phyloP scores from a whole-genome alignment of 2,888 invertebrate genomes.

The Heliconius erato region DNA sequence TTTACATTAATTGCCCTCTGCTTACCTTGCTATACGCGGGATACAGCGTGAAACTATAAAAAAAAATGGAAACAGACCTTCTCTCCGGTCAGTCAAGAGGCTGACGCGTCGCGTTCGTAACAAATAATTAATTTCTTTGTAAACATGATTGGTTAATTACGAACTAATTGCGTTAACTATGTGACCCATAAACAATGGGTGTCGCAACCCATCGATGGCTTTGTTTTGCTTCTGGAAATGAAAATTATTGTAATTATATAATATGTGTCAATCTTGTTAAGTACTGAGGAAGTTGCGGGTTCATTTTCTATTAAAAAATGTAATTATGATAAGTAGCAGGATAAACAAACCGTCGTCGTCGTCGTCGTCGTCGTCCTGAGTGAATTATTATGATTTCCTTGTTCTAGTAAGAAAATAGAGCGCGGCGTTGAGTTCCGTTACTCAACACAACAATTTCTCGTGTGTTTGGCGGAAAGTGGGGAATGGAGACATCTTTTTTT shows the following conservation, averaged over 20 bases:
- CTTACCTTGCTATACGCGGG: background rate
- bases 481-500: too few species aligned
- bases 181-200: conserved; percentile 4
- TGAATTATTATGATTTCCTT: too few species aligned
- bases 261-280: background rate
- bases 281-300: background rate
- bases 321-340: background rate
- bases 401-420: too few species aligned
- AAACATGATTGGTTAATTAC: background rate
- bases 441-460: too few species aligned
- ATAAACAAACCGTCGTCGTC: background rate
- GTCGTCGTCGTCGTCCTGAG: too few species aligned
- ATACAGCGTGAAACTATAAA: background rate
- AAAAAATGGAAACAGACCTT: background rate
- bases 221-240: conserved; percentile 6
- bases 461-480: too few species aligned
- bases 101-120: background rate
- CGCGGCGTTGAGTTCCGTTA: too few species aligned
- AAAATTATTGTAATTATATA: conserved; percentile 13
- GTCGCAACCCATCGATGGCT: conserved; percentile 2
- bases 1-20: background rate
- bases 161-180: conserved; percentile 1
- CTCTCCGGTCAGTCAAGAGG: background rate
- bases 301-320: background rate
- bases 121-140: conserved; percentile 8